phyloP scores from a whole-genome alignment of 53 echinoderm and acorn worm genomes.

The Holothuria leucospilota region DNA sequence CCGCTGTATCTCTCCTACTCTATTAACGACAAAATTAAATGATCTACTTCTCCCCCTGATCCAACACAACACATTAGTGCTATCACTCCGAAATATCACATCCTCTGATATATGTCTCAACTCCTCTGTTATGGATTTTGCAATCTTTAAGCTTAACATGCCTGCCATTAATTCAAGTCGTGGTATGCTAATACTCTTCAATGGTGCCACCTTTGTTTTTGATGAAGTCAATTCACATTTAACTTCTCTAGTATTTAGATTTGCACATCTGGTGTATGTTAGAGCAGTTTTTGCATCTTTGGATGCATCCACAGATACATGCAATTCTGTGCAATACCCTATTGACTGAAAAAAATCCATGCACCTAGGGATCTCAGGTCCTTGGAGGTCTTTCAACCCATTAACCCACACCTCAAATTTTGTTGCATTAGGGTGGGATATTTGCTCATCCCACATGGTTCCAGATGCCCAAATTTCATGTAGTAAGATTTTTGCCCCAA shows the following conservation, averaged over 20 bases:
- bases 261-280: neutral
- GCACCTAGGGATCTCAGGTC: neutral
- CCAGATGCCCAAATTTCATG: conserved; percentile 8
- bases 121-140: conserved; percentile 25
- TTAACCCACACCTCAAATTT: neutral
- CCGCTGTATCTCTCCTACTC: conserved; percentile 43
- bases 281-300: conserved; percentile 36
- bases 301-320: conserved; percentile 17
- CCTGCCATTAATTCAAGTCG: conserved; percentile 18
- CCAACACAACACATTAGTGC: conserved; percentile 15
- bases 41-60: neutral
- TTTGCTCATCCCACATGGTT: conserved; percentile 1
- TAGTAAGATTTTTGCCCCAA: neutral
- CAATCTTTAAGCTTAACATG: conserved; percentile 8
- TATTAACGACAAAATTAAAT: too few relatives aligned
- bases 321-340: neutral
- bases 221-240: neutral
- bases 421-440: neutral
- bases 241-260: neutral
- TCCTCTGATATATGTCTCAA: neutral
- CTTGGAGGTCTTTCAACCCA: conserved; percentile 10
- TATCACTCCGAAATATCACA: conserved; percentile 24
- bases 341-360: neutral
- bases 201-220: conserved; percentile 26
- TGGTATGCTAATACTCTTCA: conserved; percentile 23